These are phyloP conservation scores for Hesperophylax magnus DNA, from an alignment of 1,140 invertebrate species.

Conservation along the genomic window DNA sequence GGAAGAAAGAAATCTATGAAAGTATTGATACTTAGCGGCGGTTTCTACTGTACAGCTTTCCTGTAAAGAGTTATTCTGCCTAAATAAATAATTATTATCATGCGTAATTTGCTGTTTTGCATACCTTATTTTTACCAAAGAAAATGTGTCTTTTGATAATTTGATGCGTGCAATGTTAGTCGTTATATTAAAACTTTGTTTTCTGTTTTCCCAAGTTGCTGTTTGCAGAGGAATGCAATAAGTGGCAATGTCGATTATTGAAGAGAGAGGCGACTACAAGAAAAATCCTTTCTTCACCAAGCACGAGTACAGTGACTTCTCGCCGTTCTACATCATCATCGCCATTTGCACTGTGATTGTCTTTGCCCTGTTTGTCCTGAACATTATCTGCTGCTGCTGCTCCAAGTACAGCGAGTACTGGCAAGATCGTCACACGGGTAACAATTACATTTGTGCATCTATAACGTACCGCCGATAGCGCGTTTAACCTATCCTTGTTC, in stretches of 20 bases:
- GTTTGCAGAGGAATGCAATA: not conserved
- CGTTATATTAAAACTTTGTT: too few species aligned
- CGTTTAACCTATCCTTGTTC: not conserved
- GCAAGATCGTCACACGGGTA: constrained; percentile 86
- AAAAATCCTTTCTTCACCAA: constrained; percentile 77
- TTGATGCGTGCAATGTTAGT: too few species aligned
- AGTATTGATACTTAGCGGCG: too few species aligned
- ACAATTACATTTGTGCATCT: not conserved
- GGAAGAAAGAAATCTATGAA: too few species aligned
- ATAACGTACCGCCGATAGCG: not conserved
- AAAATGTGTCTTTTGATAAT: too few species aligned
- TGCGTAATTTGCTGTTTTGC: too few species aligned
- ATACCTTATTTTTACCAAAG: too few species aligned
- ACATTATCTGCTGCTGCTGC: constrained; percentile 81
- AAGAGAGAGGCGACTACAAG: constrained; percentile 76
- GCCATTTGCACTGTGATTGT: constrained; percentile 82
- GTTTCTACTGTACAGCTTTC: too few species aligned
- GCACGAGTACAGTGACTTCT: constrained; percentile 76
- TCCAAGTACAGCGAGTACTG: constrained; percentile 85
- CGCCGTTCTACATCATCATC: constrained; percentile 84
- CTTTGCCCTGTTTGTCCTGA: constrained; percentile 79
- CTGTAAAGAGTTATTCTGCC: too few species aligned
- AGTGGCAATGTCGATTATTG: constrained; percentile 73
- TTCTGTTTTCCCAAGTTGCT: not conserved
- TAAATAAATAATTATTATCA: too few species aligned